These are phyloP conservation scores for Hormaphis cornu DNA, from an alignment of 1,140 invertebrate genomes.

Conservation along the genomic window DNA sequence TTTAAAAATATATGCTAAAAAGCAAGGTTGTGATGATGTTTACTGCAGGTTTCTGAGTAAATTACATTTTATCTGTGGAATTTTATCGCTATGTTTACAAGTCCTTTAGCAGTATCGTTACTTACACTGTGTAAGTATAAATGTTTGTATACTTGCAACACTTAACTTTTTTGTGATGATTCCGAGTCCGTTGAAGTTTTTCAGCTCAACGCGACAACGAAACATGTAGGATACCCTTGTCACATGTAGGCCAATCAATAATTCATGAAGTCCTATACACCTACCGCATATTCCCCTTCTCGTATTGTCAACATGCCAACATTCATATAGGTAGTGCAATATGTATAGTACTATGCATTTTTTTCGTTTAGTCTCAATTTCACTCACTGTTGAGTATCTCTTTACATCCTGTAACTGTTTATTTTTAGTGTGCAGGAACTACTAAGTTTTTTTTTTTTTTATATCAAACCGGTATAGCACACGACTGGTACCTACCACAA, in stretches of 20 bases:
- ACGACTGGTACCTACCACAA: no score
- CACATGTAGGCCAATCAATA: constrained; percentile 28
- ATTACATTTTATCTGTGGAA: not conserved
- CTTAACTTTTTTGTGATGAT: not conserved
- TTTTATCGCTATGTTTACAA: not conserved
- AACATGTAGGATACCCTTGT: not conserved
- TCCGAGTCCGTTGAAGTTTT: constrained; percentile 2
- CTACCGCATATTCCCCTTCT: constrained; percentile 4
- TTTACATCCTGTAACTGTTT: not conserved
- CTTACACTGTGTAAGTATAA: no score
- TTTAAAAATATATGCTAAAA: no score
- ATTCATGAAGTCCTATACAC: constrained; percentile 22
- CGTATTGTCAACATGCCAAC: constrained; percentile 23
- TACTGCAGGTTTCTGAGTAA: not conserved
- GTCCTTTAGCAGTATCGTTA: no score
- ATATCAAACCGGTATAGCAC: constrained; percentile 2
- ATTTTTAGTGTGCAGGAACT: constrained; percentile 9
- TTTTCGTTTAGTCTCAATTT: constrained; percentile 8
- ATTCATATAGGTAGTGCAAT: not conserved
- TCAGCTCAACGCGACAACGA: not conserved
- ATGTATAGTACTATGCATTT: not conserved
- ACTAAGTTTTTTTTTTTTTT: constrained; percentile 3
- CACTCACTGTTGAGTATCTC: constrained; percentile 1
- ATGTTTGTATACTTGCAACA: not conserved
- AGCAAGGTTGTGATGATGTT: not conserved